These are phyloP conservation scores for Clarias macrocephalus DNA, from an alignment of 2,113 vertebrate species.

Conservation along the genomic window DNA sequence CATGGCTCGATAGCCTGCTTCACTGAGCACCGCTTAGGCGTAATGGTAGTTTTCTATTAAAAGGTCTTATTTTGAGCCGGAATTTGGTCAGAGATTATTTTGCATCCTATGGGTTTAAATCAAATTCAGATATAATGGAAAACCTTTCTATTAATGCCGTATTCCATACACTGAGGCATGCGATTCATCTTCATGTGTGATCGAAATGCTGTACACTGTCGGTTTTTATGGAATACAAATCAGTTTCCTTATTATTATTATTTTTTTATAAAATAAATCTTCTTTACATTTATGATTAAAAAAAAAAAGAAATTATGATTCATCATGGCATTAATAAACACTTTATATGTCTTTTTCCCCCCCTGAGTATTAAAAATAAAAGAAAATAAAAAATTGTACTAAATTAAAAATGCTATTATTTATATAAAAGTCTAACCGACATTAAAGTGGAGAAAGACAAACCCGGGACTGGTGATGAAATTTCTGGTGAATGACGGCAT, in stretches of 20 bases:
- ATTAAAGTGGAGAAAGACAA: not conserved
- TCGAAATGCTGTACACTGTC: no score
- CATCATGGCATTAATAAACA: not conserved
- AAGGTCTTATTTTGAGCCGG: not conserved
- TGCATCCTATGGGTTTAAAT: not conserved
- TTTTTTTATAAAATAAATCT: not conserved
- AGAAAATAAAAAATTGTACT: not conserved
- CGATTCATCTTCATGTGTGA: not conserved
- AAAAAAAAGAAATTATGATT: not conserved
- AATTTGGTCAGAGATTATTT: not conserved
- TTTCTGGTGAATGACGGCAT: no score
- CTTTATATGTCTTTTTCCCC: not conserved
- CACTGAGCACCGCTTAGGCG: not conserved
- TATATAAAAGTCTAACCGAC: not conserved
- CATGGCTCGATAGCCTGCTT: not conserved
- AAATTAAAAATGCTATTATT: not conserved
- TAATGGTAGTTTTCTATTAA: conserved; percentile 8
- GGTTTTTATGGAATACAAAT: not conserved
- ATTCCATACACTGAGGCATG: not conserved
- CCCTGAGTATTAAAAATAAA: not conserved
- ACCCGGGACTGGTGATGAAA: no score
- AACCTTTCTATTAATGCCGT: not conserved
- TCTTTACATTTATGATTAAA: no score
- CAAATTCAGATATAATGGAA: not conserved
- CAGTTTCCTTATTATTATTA: not conserved